Evolutionary conservation across 2,797 vertebrate genomes (phyloP).

Genomic region (Sebastes taczanowskii): DNA sequence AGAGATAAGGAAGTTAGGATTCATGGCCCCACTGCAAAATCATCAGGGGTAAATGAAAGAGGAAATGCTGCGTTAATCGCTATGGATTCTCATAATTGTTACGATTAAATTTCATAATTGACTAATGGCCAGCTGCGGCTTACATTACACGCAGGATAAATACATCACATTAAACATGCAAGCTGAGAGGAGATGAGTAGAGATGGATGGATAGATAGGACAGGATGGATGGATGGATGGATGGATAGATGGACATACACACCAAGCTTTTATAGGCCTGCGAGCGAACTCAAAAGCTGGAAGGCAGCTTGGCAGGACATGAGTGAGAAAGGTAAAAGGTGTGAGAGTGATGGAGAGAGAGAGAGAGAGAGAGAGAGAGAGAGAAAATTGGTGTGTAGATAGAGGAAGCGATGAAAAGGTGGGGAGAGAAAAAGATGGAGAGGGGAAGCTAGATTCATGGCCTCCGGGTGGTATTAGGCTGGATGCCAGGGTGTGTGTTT

Average conservation of each 20-base stretch:
- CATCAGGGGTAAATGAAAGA: slow-evolving; percentile 80
- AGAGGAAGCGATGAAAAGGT: slow-evolving; percentile 34
- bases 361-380: background rate
- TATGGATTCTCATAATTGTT: slow-evolving; percentile 83
- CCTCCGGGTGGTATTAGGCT: slow-evolving; percentile 63
- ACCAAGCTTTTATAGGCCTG: slow-evolving; percentile 11
- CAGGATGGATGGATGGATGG: slow-evolving; percentile 48
- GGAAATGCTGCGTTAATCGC: slow-evolving; percentile 83
- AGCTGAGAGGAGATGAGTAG: slow-evolving; percentile 76
- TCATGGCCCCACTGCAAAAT: slow-evolving; percentile 74
- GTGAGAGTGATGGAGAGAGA: background rate
- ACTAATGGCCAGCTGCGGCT: slow-evolving; percentile 83
- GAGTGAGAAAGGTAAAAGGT: slow-evolving; percentile 37
- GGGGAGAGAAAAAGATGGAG: slow-evolving; percentile 31
- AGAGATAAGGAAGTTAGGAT: slow-evolving; percentile 79
- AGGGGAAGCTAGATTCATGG: slow-evolving; percentile 35
- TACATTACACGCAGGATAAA: slow-evolving; percentile 78
- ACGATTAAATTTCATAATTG: slow-evolving; percentile 84
- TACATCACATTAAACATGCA: slow-evolving; percentile 78
- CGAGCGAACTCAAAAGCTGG: background rate
- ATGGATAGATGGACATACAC: slow-evolving; percentile 17
- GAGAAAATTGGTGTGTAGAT: slow-evolving; percentile 27
- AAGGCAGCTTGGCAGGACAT: slow-evolving; percentile 35
- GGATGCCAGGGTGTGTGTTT: slow-evolving; percentile 47
- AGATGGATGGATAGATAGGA: slow-evolving; percentile 75